These are phyloP conservation scores for Thamnaconus septentrionalis DNA, from an alignment of 2,113 vertebrate species.

Conservation along the genomic window DNA sequence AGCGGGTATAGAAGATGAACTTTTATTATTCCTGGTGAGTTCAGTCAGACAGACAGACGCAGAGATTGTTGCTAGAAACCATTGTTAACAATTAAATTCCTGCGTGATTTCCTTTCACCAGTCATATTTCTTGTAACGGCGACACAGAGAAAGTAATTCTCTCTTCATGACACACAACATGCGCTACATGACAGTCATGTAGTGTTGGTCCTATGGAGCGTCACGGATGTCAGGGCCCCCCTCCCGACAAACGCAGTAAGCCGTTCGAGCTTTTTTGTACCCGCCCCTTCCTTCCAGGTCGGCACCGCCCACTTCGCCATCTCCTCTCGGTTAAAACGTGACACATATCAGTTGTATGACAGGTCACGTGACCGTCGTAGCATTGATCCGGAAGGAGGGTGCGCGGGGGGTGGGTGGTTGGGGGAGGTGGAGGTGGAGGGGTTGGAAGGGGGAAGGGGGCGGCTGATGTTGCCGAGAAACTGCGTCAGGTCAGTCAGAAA, in stretches of 20 bases:
- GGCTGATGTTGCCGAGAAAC: slow-evolving; percentile 55
- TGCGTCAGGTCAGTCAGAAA: slow-evolving; percentile 38
- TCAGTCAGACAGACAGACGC: no score
- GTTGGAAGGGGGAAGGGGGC: slow-evolving; percentile 34
- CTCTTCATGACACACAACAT: neutral
- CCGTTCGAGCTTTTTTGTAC: slow-evolving; percentile 50
- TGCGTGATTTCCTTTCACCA: neutral
- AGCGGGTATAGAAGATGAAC: no score
- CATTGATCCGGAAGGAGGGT: slow-evolving; percentile 64
- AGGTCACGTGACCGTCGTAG: slow-evolving; percentile 74
- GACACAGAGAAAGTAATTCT: neutral
- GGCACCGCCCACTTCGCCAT: slow-evolving; percentile 17
- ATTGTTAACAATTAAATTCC: no score
- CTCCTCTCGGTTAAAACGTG: slow-evolving; percentile 71
- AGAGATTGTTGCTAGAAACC: no score
- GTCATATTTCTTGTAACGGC: neutral
- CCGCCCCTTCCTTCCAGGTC: slow-evolving; percentile 49
- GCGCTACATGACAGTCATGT: neutral
- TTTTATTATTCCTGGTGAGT: no score
- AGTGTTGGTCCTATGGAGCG: slow-evolving; percentile 8
- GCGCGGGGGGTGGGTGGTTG: slow-evolving; percentile 1
- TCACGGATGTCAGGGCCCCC: slow-evolving; percentile 18
- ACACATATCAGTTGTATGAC: slow-evolving; percentile 70
- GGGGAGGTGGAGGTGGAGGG: slow-evolving; percentile 6
- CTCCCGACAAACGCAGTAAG: slow-evolving; percentile 41